Percentiles rank a stretch among this genome's conserved stretches.
Conservation (phyloP, 1,140 invertebrate species). For the Neodiprion fabricii region DNA sequence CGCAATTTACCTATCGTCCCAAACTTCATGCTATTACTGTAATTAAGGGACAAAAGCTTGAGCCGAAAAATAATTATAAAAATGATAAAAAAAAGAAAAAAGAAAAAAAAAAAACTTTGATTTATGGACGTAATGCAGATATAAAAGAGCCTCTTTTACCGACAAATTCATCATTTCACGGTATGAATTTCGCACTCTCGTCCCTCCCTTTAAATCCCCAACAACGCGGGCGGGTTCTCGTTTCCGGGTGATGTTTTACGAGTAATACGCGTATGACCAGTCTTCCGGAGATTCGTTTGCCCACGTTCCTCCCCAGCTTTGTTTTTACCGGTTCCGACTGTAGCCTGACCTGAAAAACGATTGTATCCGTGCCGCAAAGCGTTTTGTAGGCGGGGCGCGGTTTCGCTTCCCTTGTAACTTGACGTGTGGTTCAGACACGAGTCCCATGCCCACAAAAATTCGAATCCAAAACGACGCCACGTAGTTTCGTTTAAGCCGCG, state of each 20-base stretch:
- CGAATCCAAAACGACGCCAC: background rate
- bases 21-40: too few species aligned
- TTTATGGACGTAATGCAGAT: too few species aligned
- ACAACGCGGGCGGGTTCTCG: background rate
- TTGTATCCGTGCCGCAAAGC: background rate
- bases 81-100: too few species aligned
- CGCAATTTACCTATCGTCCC: too few species aligned
- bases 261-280: background rate
- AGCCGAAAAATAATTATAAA: too few species aligned
- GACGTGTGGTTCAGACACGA: background rate
- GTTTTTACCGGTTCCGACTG: background rate
- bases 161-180: too few species aligned
- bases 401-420: background rate
- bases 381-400: background rate
- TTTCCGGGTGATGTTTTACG: background rate
- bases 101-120: too few species aligned
- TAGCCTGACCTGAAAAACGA: background rate
- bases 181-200: too few species aligned
- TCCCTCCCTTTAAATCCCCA: too few species aligned
- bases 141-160: too few species aligned
- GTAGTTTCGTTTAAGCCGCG: background rate
- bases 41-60: too few species aligned
- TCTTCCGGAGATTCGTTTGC: conserved; percentile 5
- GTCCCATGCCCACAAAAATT: background rate
- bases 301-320: background rate